Base-by-base conservation (phyloP, 1,140 invertebrate genomes). In the Gyrodactylus bullatarudis region DNA sequence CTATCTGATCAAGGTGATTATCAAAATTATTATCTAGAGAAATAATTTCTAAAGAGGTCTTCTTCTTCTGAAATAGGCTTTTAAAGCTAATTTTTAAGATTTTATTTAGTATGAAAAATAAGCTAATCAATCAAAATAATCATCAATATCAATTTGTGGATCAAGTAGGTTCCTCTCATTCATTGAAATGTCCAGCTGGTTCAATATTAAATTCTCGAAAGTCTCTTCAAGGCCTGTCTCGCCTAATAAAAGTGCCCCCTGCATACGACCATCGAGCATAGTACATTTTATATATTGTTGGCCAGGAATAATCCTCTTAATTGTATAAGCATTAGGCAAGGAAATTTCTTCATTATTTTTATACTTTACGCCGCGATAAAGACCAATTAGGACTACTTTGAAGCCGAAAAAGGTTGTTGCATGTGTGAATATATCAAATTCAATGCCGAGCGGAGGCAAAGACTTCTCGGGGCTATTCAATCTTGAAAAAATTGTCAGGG, bases 211-310 rank as follows among this genome's bases (percentile, higher is more conserved):
- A 83, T 97, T 97, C 83, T 98, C 93, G 83, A 91, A 91, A 77
- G 90, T 96, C 83, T 99, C 94, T 80, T 96, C 94, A 34, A 97
- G 82, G 79, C 92, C 89, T 1, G 92, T 96, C 77, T 98, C 90
- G 0, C 94, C 94, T 76, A 99, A 90, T 1, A 99, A 81, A 75
- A 97, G 86, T 20, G 89, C 92, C 69, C 94, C 94, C 78, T 91
- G 87, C 77, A 99, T 82, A 77, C 84, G 85, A 23, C 88, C 87
- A 81, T 94, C 83, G 77, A 87, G 83, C 68, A 97, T 78, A 1
- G 97, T 85, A 77, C 90, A 85, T 82, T 97, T 97, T 23, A 77
- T 73, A 74, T 76, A 77, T 72, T 77, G 74, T 23, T 72, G 34
- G 2, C 76, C 76, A 74, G 69, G n/a, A 54, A 23, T 22, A 1